These are phyloP conservation scores for Ictalurus punctatus DNA, from an alignment of 2,113 vertebrate species.

Conservation along the genomic window DNA sequence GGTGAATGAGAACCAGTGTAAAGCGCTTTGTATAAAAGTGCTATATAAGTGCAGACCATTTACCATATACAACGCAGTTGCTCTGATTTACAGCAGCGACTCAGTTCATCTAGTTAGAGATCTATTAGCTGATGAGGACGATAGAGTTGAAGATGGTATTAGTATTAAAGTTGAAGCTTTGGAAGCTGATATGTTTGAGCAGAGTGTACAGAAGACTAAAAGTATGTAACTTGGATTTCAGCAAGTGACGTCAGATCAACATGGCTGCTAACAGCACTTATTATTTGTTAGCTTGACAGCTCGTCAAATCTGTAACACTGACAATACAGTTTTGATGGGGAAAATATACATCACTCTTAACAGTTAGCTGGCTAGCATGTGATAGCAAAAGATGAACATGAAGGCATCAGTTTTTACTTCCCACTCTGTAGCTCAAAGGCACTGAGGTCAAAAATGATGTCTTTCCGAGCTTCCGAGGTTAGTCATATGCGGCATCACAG, in stretches of 20 bases:
- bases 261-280: background rate
- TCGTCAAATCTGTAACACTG: background rate
- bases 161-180: background rate
- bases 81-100: too few species aligned
- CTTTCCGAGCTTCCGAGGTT: too few species aligned
- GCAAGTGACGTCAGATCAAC: background rate
- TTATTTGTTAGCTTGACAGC: background rate
- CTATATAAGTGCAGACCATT: too few species aligned
- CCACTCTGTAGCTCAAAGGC: background rate
- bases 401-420: background rate
- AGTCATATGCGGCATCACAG: too few species aligned
- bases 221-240: background rate
- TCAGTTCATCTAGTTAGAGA: background rate
- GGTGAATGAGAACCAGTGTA: too few species aligned
- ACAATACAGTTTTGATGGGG: background rate
- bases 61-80: too few species aligned
- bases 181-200: background rate
- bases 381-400: background rate
- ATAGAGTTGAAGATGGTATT: background rate
- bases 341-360: background rate
- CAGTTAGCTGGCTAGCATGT: background rate
- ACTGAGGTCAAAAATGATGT: too few species aligned
- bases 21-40: too few species aligned
- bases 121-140: background rate
- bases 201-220: background rate